Base-by-base conservation (phyloP, 2,113 vertebrate genomes). In the Pithys albifrons region DNA sequence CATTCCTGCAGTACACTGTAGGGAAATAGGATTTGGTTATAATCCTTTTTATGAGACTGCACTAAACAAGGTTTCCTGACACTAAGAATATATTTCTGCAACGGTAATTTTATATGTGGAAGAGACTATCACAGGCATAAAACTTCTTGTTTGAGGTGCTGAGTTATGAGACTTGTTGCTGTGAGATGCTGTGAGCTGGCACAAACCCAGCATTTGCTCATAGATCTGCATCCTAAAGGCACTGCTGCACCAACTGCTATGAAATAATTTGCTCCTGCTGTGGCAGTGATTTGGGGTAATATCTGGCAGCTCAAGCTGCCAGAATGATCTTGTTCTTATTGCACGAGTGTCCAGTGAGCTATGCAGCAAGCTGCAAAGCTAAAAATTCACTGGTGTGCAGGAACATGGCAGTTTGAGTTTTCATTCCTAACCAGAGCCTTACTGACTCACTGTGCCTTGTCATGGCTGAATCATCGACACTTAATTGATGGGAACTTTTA, bases 371-470 rank as follows among this genome's bases (percentile, higher is more conserved):
- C 57, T 74, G 14, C 5, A 35, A 52, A 82, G 78, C 55, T 70
- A 8, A 78, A 81, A 81, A 29, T 54, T 37, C n/a, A 16, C 22
- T 66, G 35, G 10, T 93, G 48, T 29, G 62, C n/a, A 57, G 28
- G 75, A 54, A 48, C 5, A 2, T 19, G 39, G 58, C 35, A 62
- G 20, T 9, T 41, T 28, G 76, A 46, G 39, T 33, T 77, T 28
- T 49, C 31, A 10, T 45, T 93, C 55, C 71, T 57, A 8, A 22
- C 66, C 77, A 61, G 25, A 54, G 48, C 46, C 37, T 27, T 2
- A 3, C 71, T 96, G 96, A 95, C 57, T 93, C 85, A 88, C 76
- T 83, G 48, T 75, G 88, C 73, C 70, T 74, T 62, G 54, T 80
- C 76, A 88, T 1, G 18, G 75, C 61, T 91, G 93, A 95, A 25